A percentile compares a stretch with the other conserved stretches of the same genome.
Evolutionary conservation across 1,140 invertebrate genomes (phyloP).

Genomic region (Drosophila hydei): DNA sequence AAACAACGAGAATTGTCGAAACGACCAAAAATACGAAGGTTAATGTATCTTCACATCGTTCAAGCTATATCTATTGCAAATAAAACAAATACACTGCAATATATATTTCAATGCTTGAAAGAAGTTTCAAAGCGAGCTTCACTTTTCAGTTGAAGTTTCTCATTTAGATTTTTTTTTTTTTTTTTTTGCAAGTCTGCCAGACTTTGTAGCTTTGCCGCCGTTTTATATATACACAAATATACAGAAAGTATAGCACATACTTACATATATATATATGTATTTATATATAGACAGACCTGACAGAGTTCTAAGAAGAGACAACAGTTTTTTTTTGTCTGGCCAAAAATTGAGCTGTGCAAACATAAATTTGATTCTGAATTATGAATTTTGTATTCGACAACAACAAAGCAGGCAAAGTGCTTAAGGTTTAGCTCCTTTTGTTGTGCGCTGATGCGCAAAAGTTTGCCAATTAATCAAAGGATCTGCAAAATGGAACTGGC

Average conservation of each 20-base stretch:
- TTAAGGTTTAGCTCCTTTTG: constrained; percentile 24
- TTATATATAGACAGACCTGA: constrained; percentile 1
- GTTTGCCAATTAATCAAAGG: constrained; percentile 57
- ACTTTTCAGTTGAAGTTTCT: constrained; percentile 23
- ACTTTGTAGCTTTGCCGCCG: constrained; percentile 40
- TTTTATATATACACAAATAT: constrained; percentile 40
- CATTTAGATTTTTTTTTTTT: constrained; percentile 11
- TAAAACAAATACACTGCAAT: constrained; percentile 47
- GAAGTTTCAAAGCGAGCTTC: constrained; percentile 22
- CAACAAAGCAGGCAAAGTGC: constrained; percentile 4
- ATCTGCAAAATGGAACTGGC: constrained; percentile 48
- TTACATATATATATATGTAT: constrained; percentile 5
- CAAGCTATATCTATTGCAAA: constrained; percentile 73
- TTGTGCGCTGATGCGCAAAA: constrained; percentile 35
- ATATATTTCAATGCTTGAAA: constrained; percentile 8
- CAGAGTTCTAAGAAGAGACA: constrained; percentile 35
- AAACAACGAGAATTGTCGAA: constrained; percentile 72
- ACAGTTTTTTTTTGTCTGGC: constrained; percentile 13
- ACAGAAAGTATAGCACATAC: too few relatives aligned
- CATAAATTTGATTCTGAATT: constrained; percentile 54
- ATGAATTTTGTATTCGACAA: constrained; percentile 56
- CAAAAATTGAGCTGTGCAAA: constrained; percentile 57
- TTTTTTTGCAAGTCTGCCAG: constrained; percentile 37
- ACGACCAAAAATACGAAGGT: constrained; percentile 69
- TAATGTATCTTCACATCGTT: constrained; percentile 71